Conservation (phyloP, 2,797 vertebrate genomes). For the Alauda arvensis region DNA sequence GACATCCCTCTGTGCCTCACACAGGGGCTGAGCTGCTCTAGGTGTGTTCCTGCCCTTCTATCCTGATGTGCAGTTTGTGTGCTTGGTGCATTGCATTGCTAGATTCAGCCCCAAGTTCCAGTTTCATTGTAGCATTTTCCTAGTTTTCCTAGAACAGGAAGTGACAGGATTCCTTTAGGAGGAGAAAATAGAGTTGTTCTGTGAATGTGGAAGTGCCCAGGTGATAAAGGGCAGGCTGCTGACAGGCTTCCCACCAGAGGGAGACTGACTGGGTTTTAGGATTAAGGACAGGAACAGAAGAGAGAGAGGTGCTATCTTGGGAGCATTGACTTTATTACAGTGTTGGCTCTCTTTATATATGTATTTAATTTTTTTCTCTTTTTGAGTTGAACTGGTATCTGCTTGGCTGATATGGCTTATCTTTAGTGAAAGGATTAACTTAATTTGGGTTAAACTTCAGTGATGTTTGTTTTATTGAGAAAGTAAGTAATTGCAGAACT, state of each 20-base stretch:
- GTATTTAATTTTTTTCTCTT: not conserved
- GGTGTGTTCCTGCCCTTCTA: not conserved
- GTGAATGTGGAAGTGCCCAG: not conserved
- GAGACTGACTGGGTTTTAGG: not conserved
- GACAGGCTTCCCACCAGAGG: not conserved
- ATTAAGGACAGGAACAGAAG: not conserved
- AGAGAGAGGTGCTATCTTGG: not conserved
- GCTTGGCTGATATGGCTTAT: not conserved
- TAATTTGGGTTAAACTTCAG: not conserved
- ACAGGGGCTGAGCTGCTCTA: not conserved
- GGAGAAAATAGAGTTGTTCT: not conserved
- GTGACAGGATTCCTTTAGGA: not conserved
- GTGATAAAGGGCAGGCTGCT: not conserved
- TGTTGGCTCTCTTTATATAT: not conserved
- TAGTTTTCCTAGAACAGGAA: not conserved
- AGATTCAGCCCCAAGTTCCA: not conserved
- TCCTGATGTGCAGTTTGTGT: not conserved
- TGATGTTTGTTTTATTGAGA: not conserved
- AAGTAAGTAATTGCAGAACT: not conserved
- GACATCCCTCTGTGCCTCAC: not conserved
- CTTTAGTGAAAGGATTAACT: not conserved
- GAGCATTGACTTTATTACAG: not conserved
- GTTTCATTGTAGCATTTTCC: not conserved
- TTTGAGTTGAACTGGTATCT: not conserved
- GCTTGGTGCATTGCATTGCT: rapidly evolving